Evolutionary conservation across 2,797 vertebrate species (phyloP).

Genomic region (Garrulus glandarius): DNA sequence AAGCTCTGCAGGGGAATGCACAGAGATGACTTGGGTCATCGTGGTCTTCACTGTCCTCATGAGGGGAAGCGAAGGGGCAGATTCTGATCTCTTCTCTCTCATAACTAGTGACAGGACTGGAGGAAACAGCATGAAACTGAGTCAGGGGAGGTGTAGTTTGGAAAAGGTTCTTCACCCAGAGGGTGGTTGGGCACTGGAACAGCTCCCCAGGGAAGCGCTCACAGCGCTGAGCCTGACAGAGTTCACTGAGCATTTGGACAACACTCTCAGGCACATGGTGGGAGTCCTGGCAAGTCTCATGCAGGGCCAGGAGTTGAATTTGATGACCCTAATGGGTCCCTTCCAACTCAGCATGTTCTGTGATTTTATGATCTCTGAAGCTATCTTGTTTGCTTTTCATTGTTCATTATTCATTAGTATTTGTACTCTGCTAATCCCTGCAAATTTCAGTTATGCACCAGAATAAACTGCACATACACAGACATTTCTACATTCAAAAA

Average conservation of each 20-base stretch:
- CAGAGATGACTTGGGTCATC: neutral
- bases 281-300: neutral
- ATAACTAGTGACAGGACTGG: neutral
- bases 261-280: too few relatives aligned
- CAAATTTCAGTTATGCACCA: neutral
- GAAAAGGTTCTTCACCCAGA: neutral
- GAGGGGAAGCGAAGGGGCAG: accelerated
- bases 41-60: accelerated
- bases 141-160: neutral
- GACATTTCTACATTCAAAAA: neutral
- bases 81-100: neutral
- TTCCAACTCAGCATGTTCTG: neutral
- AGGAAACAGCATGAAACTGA: neutral
- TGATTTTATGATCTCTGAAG: neutral
- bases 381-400: neutral
- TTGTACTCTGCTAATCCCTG: neutral
- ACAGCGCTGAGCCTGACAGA: neutral
- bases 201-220: neutral
- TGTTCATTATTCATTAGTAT: neutral
- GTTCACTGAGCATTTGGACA: neutral
- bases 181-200: neutral
- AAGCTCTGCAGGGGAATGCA: neutral
- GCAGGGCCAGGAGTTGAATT: neutral
- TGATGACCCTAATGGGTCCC: too few relatives aligned
- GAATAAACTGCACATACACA: neutral